These are phyloP conservation scores for Hucho hucho DNA, from an alignment of 2,113 vertebrate species.

Conservation along the genomic window DNA sequence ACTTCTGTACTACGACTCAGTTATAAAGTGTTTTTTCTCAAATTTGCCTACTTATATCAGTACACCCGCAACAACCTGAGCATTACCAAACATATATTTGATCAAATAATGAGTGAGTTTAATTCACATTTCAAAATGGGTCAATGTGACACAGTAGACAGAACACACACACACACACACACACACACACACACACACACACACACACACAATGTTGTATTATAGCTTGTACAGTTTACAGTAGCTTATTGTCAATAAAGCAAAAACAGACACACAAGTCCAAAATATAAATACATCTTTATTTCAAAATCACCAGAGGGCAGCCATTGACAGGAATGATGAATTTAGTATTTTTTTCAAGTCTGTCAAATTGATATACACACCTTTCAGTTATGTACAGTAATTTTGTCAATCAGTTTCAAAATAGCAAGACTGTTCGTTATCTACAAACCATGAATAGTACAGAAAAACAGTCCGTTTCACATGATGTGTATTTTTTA, in stretches of 20 bases:
- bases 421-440: conserved; percentile 67
- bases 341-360: conserved; percentile 67
- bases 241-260: background rate
- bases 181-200: too few species aligned
- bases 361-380: conserved; percentile 66
- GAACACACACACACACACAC: too few species aligned
- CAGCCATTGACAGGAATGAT: conserved; percentile 69
- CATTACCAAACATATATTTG: too few species aligned
- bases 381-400: conserved; percentile 69
- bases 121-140: too few species aligned
- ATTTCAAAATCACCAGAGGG: conserved; percentile 74
- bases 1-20: too few species aligned
- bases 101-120: too few species aligned
- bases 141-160: too few species aligned
- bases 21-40: too few species aligned
- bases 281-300: conserved; percentile 81
- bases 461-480: conserved; percentile 66
- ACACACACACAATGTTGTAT: background rate
- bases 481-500: conserved; percentile 57
- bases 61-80: too few species aligned
- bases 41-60: too few species aligned
- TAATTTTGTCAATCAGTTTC: conserved; percentile 61
- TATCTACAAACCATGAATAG: conserved; percentile 65
- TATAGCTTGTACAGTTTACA: background rate
- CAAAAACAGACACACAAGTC: conserved; percentile 44